Percentiles rank a stretch among this genome's conserved stretches.
Evolutionary conservation across 2,113 vertebrate species (phyloP).

Genomic region (Rhinolophus sinicus): DNA sequence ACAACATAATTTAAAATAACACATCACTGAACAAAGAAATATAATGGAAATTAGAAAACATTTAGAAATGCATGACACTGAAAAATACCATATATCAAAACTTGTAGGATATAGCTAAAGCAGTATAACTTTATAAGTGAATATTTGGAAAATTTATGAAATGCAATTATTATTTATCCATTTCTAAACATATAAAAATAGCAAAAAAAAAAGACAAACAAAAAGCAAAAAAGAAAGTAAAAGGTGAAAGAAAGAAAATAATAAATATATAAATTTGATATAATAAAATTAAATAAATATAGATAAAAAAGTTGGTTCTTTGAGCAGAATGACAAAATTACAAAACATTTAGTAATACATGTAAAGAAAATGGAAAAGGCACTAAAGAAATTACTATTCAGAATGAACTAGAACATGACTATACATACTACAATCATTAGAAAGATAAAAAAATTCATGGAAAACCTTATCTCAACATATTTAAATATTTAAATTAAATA

Average conservation of each 20-base stretch:
- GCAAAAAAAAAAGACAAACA: neutral
- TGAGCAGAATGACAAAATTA: neutral
- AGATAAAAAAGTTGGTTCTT: neutral
- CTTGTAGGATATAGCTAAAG: neutral
- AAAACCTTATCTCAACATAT: neutral
- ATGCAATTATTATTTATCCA: neutral
- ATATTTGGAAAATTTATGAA: neutral
- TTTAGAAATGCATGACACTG: neutral
- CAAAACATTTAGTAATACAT: neutral
- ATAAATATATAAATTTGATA: neutral
- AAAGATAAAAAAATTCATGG: neutral
- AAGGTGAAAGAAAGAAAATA: neutral
- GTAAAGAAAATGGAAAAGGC: neutral
- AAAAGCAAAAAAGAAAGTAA: neutral
- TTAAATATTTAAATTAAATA: neutral
- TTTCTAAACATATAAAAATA: neutral
- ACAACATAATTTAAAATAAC: neutral
- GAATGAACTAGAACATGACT: neutral
- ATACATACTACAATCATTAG: neutral
- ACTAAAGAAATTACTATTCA: neutral
- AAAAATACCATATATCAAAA: neutral
- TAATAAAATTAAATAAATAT: neutral
- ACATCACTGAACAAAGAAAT: neutral
- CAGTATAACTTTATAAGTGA: neutral
- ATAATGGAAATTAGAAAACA: neutral